phyloP scores from a whole-genome alignment of 2,113 vertebrate species.

The Colinus virginianus region DNA sequence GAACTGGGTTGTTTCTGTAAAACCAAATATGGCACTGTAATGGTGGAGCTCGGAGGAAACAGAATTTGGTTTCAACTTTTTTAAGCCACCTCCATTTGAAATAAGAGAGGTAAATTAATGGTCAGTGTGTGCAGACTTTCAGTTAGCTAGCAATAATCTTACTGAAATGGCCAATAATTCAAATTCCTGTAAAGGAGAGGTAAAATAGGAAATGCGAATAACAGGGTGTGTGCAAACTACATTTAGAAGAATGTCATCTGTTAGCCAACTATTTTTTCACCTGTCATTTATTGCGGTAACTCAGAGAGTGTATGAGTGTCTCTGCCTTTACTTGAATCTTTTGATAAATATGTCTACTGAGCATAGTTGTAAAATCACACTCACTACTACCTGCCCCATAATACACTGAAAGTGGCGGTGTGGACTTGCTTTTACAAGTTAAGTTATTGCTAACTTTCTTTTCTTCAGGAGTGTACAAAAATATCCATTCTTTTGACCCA shows the following conservation, averaged over 20 bases:
- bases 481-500: not conserved
- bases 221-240: not conserved
- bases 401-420: not conserved
- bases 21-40: not conserved
- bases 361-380: not conserved
- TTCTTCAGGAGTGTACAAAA: not conserved
- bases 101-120: not conserved
- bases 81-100: not conserved
- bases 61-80: not conserved
- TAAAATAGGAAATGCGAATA: not conserved
- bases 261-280: not conserved
- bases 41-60: not conserved
- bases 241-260: not conserved
- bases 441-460: not conserved
- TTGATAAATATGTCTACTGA: not conserved
- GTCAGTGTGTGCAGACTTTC: not conserved
- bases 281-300: not conserved
- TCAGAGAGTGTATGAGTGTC: not conserved
- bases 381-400: not conserved
- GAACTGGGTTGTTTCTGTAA: not conserved
- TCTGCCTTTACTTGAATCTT: not conserved
- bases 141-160: not conserved
- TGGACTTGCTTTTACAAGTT: not conserved
- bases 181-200: not conserved
- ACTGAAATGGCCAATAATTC: not conserved